Base-by-base conservation (phyloP, 2,888 invertebrate species). In the Nematopogon swammerdamellus region DNA sequence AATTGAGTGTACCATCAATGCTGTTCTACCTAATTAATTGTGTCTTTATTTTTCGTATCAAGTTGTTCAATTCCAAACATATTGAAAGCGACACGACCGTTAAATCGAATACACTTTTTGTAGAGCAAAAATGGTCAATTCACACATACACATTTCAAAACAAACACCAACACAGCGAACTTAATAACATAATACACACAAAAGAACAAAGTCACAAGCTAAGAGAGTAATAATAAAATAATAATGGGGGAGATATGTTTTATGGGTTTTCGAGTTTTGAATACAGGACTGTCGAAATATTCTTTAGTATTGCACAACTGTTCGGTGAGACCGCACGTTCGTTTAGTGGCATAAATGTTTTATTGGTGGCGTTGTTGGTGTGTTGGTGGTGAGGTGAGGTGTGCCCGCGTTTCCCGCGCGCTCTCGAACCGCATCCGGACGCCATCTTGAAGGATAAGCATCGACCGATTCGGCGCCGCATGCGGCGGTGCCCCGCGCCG, bases 181-280 rank as follows among this genome's bases (percentile, higher is more conserved):
- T 70, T 68, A 69, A 65, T 67, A 64, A 63, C 65, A 77, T 76
- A 77, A 79, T 75, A 70, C 75, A 67, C 63, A 64, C 60, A 65
- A 65, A 36, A 36, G 36, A 72, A 74, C 72, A 74, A 45, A 49
- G 72, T 73, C 72, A 68, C 71, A 68, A 66, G 60, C 70, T 69
- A 74, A 25, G 10, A 36, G 36, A 8, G 36, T 36, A 14, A 14
- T 19, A 43, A 43, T 76, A 76, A 75, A 77, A 76, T 76, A 79
- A 80, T 80, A 79, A 77, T 76, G 72, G 77, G 79, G 77, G 77
- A 79, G 74, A 56, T 66, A 74, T 77, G 72, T 73, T 79, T 80
- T 77, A 77, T 77, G 75, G 67, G 62, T 67, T n/a, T 70, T 68
- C 70, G 63, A 71, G 70, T 72, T 77, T 70, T 75, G 74, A 75